Evolutionary conservation across 2,888 invertebrate species (phyloP).

Genomic region (Polydrusus cervinus): DNA sequence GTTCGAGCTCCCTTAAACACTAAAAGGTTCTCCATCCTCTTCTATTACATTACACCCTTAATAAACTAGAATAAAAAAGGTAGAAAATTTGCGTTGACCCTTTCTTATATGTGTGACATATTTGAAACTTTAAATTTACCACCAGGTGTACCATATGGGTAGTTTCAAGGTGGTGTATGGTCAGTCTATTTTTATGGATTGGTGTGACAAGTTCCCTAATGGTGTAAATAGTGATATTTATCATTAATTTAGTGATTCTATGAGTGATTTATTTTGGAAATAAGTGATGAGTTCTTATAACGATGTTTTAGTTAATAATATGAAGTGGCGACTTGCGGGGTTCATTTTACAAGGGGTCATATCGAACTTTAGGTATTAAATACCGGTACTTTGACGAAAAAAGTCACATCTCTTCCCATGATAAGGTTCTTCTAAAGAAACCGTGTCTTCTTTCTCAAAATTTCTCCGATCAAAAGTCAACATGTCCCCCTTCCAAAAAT

Average conservation of each 20-base stretch:
- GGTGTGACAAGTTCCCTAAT: slow-evolving; percentile 29
- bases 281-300: too few species aligned
- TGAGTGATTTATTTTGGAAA: too few species aligned
- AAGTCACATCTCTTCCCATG: too few species aligned
- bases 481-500: too few species aligned
- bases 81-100: slow-evolving; percentile 53
- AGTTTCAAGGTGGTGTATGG: slow-evolving; percentile 44
- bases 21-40: slow-evolving; percentile 19
- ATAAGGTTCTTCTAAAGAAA: too few species aligned
- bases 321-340: too few species aligned
- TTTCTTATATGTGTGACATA: slow-evolving; percentile 56
- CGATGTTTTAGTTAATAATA: too few species aligned
- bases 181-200: slow-evolving; percentile 49
- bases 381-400: too few species aligned
- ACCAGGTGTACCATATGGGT: slow-evolving; percentile 46
- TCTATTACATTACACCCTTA: slow-evolving; percentile 12
- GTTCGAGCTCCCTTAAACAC: slow-evolving; percentile 44
- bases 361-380: too few species aligned
- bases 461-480: too few species aligned
- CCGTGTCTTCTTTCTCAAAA: too few species aligned
- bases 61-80: slow-evolving; percentile 35
- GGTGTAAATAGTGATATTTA: neutral
- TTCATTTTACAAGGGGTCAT: too few species aligned
- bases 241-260: neutral
- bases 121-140: slow-evolving; percentile 47